phyloP scores from a whole-genome alignment of 2,888 invertebrate species.

The Operophtera brumata region DNA sequence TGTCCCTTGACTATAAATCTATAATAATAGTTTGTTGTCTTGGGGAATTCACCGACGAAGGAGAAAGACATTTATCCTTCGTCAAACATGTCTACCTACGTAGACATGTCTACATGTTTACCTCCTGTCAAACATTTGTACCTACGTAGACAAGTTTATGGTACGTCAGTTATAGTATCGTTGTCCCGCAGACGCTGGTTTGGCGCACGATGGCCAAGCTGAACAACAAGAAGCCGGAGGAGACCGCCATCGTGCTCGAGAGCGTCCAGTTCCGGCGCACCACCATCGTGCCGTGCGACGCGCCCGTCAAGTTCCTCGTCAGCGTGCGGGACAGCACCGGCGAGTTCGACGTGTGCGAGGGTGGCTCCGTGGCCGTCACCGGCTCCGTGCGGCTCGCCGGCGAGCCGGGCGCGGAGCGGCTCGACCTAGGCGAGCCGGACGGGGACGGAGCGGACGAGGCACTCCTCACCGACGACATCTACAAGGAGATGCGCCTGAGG shows the following conservation, averaged over 20 bases:
- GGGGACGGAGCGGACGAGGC: slow-evolving; percentile 51
- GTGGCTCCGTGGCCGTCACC: slow-evolving; percentile 89
- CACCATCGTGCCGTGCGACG: slow-evolving; percentile 94
- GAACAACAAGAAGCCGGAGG: slow-evolving; percentile 85
- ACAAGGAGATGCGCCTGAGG: slow-evolving; percentile 91
- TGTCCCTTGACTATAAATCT: too few relatives aligned
- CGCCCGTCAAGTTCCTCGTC: slow-evolving; percentile 88
- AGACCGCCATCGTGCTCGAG: slow-evolving; percentile 92
- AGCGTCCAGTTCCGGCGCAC: slow-evolving; percentile 95
- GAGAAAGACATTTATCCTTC: too few relatives aligned
- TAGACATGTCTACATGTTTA: too few relatives aligned
- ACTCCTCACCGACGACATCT: slow-evolving; percentile 84
- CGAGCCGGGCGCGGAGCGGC: slow-evolving; percentile 82
- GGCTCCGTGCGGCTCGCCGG: slow-evolving; percentile 86
- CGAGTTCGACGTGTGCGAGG: slow-evolving; percentile 94
- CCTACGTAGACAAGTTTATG: too few relatives aligned
- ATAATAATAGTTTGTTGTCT: too few relatives aligned
- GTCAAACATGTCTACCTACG: too few relatives aligned
- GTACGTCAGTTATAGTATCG: neutral
- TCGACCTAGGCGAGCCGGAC: slow-evolving; percentile 70
- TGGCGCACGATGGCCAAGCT: slow-evolving; percentile 94
- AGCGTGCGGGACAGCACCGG: slow-evolving; percentile 90
- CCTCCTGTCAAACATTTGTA: too few relatives aligned
- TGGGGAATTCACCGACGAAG: too few relatives aligned
- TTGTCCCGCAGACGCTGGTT: slow-evolving; percentile 82